Base-by-base conservation (phyloP, 2,797 vertebrate species). In the Simalia tracyae region DNA sequence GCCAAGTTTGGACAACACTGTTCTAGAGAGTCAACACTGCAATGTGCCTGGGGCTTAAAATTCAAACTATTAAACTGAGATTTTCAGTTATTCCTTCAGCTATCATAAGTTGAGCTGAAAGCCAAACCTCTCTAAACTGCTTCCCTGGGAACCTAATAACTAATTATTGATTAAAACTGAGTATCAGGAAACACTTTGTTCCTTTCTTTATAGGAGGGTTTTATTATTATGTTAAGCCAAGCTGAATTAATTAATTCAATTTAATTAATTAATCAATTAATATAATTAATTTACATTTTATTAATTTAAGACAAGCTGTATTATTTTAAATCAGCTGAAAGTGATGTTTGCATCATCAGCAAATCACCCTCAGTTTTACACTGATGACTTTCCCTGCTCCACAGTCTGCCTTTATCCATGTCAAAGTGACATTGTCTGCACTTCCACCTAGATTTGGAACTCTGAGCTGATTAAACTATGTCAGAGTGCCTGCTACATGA, bases 31-130 rank as follows among this genome's bases (percentile, higher is more conserved):
- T 95, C 90, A 94, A 94, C 92, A 90, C 19, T 92, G 89, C 92
- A 95, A 94, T 89, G 46, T 64, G 66, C 85, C 93, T 86, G 85
- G 66, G 26, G 64, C 76, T 91, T 92, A 94, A 91, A 96, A 94
- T 63, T 72, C 91, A 95, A 95, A 93, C 90, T 93, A 95, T 94
- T 94, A 92, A 96, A 93, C 93, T 87, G 59, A 94, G 92, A 54
- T 93, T 95, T 95, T 92, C 84, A 94, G 88, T 95, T 94, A 93
- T 94, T 84, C 64, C 85, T 87, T 84, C 59, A 92, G 89, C n/a
- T 50, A 93, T 91, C 42, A n/a, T 92, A 90, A 95, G 89, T 64
- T 2, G 2, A n/a, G 31, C 3, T 91, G 61, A 50, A 94, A 84
- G 42, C 36, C 86, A 81, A 95, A 92, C 50, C n/a, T 86, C 17